Evolutionary conservation across 2,113 vertebrate genomes (phyloP).

Genomic region (Delphinapterus leucas): DNA sequence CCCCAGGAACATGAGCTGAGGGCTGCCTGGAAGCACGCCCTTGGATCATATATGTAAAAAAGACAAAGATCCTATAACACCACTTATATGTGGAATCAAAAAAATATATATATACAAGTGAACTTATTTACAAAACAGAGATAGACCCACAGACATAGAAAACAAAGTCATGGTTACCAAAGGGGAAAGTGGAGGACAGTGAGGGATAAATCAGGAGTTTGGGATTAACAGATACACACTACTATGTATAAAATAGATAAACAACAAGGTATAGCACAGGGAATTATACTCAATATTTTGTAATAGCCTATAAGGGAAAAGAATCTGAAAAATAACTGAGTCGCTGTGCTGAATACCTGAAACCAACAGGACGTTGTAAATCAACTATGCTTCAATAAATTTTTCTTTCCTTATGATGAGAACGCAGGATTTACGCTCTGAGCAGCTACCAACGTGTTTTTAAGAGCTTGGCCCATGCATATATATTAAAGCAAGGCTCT

Average conservation of each 20-base stretch:
- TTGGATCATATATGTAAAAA: neutral
- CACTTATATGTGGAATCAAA: neutral
- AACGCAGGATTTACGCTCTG: neutral
- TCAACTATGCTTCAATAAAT: neutral
- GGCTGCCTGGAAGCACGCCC: neutral
- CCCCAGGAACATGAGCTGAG: rapidly evolving
- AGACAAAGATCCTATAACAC: neutral
- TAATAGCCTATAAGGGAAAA: neutral
- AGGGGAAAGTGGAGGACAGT: neutral
- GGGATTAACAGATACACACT: neutral
- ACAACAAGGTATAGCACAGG: neutral
- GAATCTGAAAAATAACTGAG: neutral
- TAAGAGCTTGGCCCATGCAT: neutral
- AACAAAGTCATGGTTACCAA: neutral
- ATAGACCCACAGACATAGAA: neutral
- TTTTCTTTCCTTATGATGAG: neutral
- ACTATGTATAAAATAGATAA: neutral
- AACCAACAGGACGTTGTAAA: neutral
- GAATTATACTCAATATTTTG: neutral
- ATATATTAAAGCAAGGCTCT: neutral
- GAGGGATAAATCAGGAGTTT: neutral
- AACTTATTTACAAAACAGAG: neutral
- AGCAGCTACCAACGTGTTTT: neutral
- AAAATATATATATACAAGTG: neutral
- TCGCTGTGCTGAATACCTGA: neutral